A percentile compares a stretch with the other conserved stretches of the same genome.
Evolutionary conservation across 2,113 vertebrate species (phyloP).

Genomic region (Elephantulus edwardii): DNA sequence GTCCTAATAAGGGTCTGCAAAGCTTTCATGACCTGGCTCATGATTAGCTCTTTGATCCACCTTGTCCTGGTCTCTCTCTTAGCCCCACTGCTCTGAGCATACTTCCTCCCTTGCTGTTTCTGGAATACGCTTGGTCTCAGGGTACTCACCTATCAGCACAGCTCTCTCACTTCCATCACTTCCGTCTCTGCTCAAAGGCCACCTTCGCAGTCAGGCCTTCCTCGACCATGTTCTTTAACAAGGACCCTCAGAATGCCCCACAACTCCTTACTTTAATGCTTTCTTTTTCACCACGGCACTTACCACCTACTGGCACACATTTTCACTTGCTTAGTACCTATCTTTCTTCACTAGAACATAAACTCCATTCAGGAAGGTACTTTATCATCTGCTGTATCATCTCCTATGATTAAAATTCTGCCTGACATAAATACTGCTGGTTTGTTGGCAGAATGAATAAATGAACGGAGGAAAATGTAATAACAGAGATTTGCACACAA

Average conservation of each 20-base stretch:
- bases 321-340: not conserved
- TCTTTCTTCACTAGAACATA: not conserved
- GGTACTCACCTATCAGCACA: accelerated
- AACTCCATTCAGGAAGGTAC: not conserved
- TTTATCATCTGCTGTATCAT: not conserved
- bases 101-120: not conserved
- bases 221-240: not conserved
- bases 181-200: not conserved
- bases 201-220: not conserved
- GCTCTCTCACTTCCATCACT: not conserved
- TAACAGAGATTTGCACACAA: not conserved
- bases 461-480: not conserved
- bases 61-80: not conserved
- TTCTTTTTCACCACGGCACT: not conserved
- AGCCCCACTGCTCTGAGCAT: not conserved
- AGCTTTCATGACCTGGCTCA: not conserved
- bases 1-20: not conserved
- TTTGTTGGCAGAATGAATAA: not conserved
- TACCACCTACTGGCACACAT: not conserved
- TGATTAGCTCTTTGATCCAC: not conserved
- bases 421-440: not conserved
- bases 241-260: not conserved
- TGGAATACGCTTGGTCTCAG: not conserved
- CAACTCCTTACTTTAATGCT: not conserved
- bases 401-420: conserved; percentile 22